Evolutionary conservation across 2,888 invertebrate genomes (phyloP), one percentile per base, ranked within the genome.

Genomic region (Nysson spinosus): DNA sequence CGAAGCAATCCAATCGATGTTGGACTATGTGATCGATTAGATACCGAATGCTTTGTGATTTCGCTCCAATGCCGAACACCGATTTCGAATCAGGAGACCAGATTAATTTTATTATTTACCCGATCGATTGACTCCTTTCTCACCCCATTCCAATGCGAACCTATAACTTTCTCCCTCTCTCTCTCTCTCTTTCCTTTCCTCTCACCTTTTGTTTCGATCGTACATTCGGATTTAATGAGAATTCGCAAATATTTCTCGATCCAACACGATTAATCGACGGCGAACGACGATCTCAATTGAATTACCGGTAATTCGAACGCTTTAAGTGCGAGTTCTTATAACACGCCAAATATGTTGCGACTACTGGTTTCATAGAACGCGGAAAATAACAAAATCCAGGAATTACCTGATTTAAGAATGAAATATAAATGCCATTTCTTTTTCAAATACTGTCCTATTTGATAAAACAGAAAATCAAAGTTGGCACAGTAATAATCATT

Each of bases 101-200:
- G 66, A 78, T 73, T 77, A 66, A 77, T 78, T 77, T 77, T 69
- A 75, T 75, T 74, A 74, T 67, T 71, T 65, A 32, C 52, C 32
- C 51, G 12, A 42, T 39, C 56, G 35, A 42, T 30, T 40, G 56
- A 62, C 51, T 57, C 61, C n/a, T n/a, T n/a, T n/a, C n/a, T n/a
- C n/a, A n/a, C n/a, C n/a, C n/a, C n/a, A n/a, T n/a, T n/a, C n/a
- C n/a, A n/a, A n/a, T n/a, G n/a, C n/a, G n/a, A n/a, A n/a, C n/a
- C n/a, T n/a, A n/a, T n/a, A 40, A 44, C 65, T 39, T 30, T 50
- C 47, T 44, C 28, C 4, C 28, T 39, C 20, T 28, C 34, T 17
- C n/a, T 30, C 24, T 4, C 19, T 3, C 1, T 17, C 3, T 6
- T 26, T 11, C 46, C 39, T 32, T 22, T 9, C 42, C 35, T 24